Conservation (phyloP, 2,888 invertebrate genomes). For the Sarcophaga variegata region DNA sequence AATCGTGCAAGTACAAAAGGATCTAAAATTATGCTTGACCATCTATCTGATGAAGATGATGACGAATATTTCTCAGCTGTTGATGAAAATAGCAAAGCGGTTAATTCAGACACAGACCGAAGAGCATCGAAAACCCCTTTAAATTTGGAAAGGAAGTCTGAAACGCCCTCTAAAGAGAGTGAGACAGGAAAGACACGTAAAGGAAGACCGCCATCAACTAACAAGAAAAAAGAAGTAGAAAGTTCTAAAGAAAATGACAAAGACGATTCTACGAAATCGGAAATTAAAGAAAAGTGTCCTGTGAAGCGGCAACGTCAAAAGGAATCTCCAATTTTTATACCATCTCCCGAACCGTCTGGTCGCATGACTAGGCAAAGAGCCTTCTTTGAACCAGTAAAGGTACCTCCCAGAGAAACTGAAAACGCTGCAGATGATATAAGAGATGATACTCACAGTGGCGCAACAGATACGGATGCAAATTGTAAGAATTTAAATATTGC, state of each 20-base stretch:
- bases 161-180: constrained; percentile 73
- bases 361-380: constrained; percentile 81
- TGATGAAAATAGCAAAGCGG: constrained; percentile 71
- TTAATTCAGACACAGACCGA: constrained; percentile 70
- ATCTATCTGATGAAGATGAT: constrained; percentile 73
- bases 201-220: constrained; percentile 72
- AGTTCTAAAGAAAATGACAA: constrained; percentile 57
- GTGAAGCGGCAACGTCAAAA: constrained; percentile 79
- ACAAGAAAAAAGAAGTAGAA: constrained; percentile 67
- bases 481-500: neutral
- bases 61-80: constrained; percentile 75
- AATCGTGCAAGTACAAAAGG: constrained; percentile 76
- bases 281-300: constrained; percentile 72
- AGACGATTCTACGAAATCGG: constrained; percentile 61
- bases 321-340: constrained; percentile 80
- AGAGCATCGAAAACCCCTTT: constrained; percentile 67
- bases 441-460: constrained; percentile 13
- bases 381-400: constrained; percentile 81
- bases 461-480: constrained; percentile 25
- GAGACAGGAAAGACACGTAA: constrained; percentile 72
- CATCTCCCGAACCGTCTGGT: constrained; percentile 80
- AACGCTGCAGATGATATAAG: constrained; percentile 19
- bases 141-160: constrained; percentile 67
- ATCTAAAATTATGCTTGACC: constrained; percentile 70
- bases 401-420: constrained; percentile 72